Percentiles rank a stretch among this genome's conserved stretches.
These are phyloP conservation scores for Yponomeuta plumbellus DNA, from an alignment of 2,888 invertebrate species.

Conservation along the genomic window DNA sequence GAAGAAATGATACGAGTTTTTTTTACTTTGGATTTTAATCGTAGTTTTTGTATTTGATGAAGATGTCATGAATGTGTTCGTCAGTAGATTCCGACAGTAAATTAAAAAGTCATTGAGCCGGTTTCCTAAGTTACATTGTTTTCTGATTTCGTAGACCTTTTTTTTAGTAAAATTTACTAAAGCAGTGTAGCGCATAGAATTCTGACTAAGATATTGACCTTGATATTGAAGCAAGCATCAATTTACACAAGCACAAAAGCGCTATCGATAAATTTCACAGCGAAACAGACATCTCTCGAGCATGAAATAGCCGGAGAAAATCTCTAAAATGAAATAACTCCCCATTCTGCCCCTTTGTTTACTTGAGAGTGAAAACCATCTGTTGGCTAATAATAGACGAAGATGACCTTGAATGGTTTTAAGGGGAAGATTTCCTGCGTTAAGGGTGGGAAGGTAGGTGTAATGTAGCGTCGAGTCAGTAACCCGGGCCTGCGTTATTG, in stretches of 20 bases:
- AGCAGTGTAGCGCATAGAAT: too few species aligned
- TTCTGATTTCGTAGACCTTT: too few species aligned
- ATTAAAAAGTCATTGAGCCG: too few species aligned
- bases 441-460: slow-evolving; percentile 60
- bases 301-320: too few species aligned
- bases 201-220: background rate
- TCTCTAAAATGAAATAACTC: background rate
- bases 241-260: background rate
- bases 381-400: slow-evolving; percentile 64
- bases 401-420: slow-evolving; percentile 69
- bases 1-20: too few species aligned
- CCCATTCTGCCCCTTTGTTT: background rate
- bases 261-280: background rate
- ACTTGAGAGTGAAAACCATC: slow-evolving; percentile 25
- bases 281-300: background rate
- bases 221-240: background rate
- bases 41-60: too few species aligned
- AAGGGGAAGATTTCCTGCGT: slow-evolving; percentile 60
- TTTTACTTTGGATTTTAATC: too few species aligned
- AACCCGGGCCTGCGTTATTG: slow-evolving; percentile 74
- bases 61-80: too few species aligned
- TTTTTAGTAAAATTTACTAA: too few species aligned
- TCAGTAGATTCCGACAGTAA: too few species aligned
- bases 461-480: slow-evolving; percentile 70
- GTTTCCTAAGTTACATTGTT: too few species aligned